These are phyloP conservation scores for Dryobotodes eremita DNA, from an alignment of 2,888 invertebrate species.

Conservation along the genomic window DNA sequence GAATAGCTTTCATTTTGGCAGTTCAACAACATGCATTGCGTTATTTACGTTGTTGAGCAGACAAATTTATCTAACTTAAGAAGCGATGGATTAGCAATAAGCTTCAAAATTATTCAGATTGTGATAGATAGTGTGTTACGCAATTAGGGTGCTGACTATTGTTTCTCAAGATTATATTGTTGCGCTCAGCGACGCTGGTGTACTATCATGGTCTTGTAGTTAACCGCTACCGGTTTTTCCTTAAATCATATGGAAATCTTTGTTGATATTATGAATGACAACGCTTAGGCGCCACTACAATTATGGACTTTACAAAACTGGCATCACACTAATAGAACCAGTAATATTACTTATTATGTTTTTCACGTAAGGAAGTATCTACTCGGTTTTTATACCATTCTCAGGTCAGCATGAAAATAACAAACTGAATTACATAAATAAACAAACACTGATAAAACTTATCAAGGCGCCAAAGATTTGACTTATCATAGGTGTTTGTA, in stretches of 20 bases:
- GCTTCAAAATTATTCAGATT: no score
- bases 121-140: no score
- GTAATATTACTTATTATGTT: background rate
- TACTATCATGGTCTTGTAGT: background rate
- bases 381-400: background rate
- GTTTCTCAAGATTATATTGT: background rate
- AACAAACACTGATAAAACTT: conserved; percentile 67
- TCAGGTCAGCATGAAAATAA: conserved; percentile 41
- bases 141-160: background rate
- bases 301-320: background rate
- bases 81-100: no score
- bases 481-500: conserved; percentile 79
- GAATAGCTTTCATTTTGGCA: no score
- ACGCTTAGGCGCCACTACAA: background rate
- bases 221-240: background rate
- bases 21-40: no score
- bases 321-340: background rate
- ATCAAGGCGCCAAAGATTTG: conserved; percentile 82
- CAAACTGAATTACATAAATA: conserved; percentile 64
- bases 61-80: no score
- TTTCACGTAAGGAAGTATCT: background rate
- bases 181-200: background rate
- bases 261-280: background rate
- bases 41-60: no score
- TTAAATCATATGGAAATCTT: background rate